Evolutionary conservation across 2,113 vertebrate species (phyloP).

Genomic region (Rhegmatorhina hoffmannsi): DNA sequence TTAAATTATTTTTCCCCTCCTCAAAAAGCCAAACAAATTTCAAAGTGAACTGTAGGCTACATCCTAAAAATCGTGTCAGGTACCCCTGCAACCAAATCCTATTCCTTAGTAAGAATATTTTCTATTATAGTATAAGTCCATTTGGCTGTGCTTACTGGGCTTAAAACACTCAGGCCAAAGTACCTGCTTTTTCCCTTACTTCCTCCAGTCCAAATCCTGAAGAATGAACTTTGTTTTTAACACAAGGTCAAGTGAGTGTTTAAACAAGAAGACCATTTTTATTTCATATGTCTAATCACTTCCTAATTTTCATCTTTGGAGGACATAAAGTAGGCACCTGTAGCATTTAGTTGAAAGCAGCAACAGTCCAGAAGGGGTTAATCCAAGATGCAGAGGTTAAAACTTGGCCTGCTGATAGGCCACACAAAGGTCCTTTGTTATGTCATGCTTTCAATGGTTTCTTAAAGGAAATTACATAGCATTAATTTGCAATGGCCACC

Average conservation of each 20-base stretch:
- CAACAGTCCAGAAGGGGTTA: not conserved
- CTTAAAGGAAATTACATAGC: constrained; percentile 59
- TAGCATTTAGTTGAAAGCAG: not conserved
- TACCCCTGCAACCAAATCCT: not conserved
- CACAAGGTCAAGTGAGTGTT: not conserved
- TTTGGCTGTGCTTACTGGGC: not conserved
- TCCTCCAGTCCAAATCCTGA: not conserved
- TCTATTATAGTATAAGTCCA: not conserved
- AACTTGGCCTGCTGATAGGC: constrained; percentile 26
- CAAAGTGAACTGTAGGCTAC: not conserved
- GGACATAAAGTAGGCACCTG: not conserved
- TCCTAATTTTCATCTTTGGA: not conserved
- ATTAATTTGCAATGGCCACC: constrained; percentile 61
- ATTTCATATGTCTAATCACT: not conserved
- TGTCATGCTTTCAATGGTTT: constrained; percentile 38
- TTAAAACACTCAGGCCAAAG: not conserved
- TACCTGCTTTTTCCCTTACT: not conserved
- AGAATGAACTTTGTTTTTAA: not conserved
- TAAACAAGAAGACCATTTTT: not conserved
- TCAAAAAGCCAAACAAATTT: not conserved
- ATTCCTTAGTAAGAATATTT: not conserved
- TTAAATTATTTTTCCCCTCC: not conserved
- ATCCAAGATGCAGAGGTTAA: not conserved
- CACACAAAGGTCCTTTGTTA: not conserved
- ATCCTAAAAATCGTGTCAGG: not conserved